Percentiles rank a stretch among this genome's conserved stretches.
These are phyloP conservation scores for Zosterops lateralis DNA, from an alignment of 2,113 vertebrate genomes.

Conservation along the genomic window DNA sequence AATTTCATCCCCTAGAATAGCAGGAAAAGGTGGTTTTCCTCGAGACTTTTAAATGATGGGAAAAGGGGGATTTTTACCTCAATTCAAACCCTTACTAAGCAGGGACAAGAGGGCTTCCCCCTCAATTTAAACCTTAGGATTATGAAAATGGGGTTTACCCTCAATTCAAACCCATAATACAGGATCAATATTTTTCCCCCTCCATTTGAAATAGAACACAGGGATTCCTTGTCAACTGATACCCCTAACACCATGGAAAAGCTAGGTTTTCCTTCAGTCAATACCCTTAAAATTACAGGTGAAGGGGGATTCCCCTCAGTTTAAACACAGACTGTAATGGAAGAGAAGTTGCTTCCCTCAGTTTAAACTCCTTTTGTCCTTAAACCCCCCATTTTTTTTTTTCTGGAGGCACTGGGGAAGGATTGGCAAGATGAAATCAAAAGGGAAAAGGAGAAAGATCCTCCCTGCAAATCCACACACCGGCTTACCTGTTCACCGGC, in stretches of 20 bases:
- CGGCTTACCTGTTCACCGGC: too few relatives aligned
- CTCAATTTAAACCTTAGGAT: neutral
- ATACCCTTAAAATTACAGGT: neutral
- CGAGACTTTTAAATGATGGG: too few relatives aligned
- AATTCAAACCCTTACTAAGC: neutral
- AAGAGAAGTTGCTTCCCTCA: neutral
- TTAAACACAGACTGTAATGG: neutral
- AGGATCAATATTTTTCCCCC: neutral
- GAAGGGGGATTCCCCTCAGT: neutral
- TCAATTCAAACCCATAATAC: neutral
- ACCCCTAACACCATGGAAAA: neutral
- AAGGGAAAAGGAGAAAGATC: neutral
- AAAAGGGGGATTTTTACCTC: too few relatives aligned
- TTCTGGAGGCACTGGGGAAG: neutral
- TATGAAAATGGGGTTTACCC: neutral
- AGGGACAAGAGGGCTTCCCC: neutral
- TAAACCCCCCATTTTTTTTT: neutral
- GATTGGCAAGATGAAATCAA: neutral
- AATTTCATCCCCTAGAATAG: too few relatives aligned
- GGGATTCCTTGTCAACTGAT: neutral
- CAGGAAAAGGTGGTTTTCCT: too few relatives aligned
- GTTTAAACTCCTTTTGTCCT: neutral
- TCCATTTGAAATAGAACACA: neutral
- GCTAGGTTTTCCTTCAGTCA: neutral
- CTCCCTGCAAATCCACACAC: neutral